Evolutionary conservation across 2,113 vertebrate species (phyloP).

Genomic region (Taxidea taxus): DNA sequence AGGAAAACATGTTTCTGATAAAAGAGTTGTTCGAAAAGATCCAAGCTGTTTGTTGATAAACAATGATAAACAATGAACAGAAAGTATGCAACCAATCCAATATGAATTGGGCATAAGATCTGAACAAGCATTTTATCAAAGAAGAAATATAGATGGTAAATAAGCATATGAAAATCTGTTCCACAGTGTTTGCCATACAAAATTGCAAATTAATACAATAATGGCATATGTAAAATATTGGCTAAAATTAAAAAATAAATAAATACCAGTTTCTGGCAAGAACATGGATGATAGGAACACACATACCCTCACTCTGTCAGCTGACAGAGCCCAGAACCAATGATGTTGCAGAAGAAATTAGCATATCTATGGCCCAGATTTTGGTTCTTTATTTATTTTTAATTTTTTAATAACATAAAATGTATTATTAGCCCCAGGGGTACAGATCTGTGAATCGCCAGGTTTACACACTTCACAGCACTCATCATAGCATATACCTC

Average conservation of each 20-base stretch:
- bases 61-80: background rate
- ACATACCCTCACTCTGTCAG: background rate
- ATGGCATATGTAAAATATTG: background rate
- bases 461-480: no score
- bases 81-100: background rate
- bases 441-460: no score
- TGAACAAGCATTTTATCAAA: background rate
- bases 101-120: background rate
- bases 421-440: no score
- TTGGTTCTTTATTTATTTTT: background rate
- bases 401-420: no score
- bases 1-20: background rate
- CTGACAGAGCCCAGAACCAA: background rate
- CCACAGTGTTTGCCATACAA: background rate
- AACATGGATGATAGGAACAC: background rate
- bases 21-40: background rate
- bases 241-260: background rate
- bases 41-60: background rate
- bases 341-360: background rate
- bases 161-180: background rate
- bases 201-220: background rate
- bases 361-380: background rate
- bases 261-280: background rate
- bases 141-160: background rate
- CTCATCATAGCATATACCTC: no score